These are phyloP conservation scores for Lacerta viridis DNA, from an alignment of 2,797 vertebrate genomes.

Conservation along the genomic window DNA sequence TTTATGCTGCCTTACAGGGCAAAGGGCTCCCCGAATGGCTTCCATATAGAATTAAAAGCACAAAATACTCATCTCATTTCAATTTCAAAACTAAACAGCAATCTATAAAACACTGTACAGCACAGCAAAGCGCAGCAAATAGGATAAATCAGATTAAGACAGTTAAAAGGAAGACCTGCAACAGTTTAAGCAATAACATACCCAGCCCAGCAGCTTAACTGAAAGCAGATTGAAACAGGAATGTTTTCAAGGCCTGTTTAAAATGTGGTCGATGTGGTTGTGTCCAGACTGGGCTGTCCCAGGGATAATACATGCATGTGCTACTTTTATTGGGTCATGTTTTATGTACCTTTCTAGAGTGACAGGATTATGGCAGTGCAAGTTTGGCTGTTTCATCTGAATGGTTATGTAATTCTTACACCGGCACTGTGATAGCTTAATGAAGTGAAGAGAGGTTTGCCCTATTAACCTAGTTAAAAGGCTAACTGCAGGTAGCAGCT, in stretches of 20 bases:
- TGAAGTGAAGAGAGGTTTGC: conserved; percentile 1
- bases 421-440: not conserved
- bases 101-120: not conserved
- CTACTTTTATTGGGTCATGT: not conserved
- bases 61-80: not conserved
- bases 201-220: not conserved
- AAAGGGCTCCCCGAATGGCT: not conserved
- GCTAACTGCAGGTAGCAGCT: conserved; percentile 13
- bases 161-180: not conserved
- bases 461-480: conserved; percentile 31
- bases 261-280: not conserved
- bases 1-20: no score
- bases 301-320: not conserved
- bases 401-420: conserved; percentile 16
- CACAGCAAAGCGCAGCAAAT: not conserved
- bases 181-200: not conserved
- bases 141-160: not conserved
- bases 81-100: not conserved
- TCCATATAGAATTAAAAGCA: no score
- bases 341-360: not conserved
- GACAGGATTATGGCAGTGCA: not conserved
- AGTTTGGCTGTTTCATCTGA: not conserved
- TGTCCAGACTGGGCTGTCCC: not conserved
- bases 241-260: not conserved
- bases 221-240: not conserved